phyloP scores from a whole-genome alignment of 2,113 vertebrate genomes.

The Scopus umbretta region DNA sequence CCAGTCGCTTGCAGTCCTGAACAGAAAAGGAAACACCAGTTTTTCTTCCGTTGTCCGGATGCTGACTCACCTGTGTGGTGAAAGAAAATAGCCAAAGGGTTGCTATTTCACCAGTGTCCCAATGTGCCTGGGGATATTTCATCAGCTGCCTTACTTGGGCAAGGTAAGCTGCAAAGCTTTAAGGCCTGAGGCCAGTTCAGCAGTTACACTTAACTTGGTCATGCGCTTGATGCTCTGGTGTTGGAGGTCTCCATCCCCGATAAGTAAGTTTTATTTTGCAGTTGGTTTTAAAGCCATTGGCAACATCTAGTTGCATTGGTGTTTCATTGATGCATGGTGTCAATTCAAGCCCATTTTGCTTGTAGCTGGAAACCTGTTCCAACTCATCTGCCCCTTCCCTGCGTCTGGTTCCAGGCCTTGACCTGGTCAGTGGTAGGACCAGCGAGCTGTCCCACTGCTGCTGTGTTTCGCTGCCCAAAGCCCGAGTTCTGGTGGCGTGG shows the following conservation, averaged over 20 bases:
- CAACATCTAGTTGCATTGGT: not conserved
- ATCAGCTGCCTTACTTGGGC: not conserved
- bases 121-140: not conserved
- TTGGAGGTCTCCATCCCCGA: not conserved
- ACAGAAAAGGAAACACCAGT: conserved; percentile 45
- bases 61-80: conserved; percentile 59
- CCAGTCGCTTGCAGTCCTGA: not conserved
- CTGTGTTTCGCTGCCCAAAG: not conserved
- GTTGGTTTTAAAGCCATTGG: not conserved
- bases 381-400: not conserved
- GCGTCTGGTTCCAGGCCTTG: not conserved
- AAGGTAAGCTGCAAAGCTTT: not conserved
- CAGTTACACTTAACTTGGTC: not conserved
- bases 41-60: conserved; percentile 7
- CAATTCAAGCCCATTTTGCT: not conserved
- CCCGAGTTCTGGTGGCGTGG: not conserved
- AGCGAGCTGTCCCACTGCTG: not conserved
- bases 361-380: not conserved
- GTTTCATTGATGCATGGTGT: not conserved
- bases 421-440: not conserved
- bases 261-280: not conserved
- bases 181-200: not conserved
- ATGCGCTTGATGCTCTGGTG: not conserved
- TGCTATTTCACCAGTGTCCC: not conserved
- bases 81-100: conserved; percentile 15